Conservation (phyloP, 2,888 invertebrate species). For the Xylota sylvarum region DNA sequence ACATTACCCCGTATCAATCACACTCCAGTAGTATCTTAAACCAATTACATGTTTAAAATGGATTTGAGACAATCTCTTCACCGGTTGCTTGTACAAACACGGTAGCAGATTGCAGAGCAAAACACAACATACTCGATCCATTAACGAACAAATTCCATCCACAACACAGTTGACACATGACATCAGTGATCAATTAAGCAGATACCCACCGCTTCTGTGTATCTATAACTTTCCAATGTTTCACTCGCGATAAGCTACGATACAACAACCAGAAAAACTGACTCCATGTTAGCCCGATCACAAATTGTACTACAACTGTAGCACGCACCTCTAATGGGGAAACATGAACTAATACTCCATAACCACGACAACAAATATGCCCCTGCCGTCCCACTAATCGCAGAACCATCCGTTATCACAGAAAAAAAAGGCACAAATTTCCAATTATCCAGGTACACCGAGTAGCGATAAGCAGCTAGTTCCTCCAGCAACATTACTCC, state of each 20-base stretch:
- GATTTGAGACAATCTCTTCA: slow-evolving; percentile 58
- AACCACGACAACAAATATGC: slow-evolving; percentile 55
- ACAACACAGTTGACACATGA: slow-evolving; percentile 59
- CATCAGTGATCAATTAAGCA: slow-evolving; percentile 74
- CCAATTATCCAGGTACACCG: slow-evolving; percentile 72
- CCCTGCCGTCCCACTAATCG: slow-evolving; percentile 43
- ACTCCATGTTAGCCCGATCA: slow-evolving; percentile 70
- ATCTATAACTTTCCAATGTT: slow-evolving; percentile 73
- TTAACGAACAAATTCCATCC: slow-evolving; percentile 72
- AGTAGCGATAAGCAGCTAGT: slow-evolving; percentile 56
- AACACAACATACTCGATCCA: slow-evolving; percentile 66
- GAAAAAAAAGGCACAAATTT: slow-evolving; percentile 67
- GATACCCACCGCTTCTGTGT: slow-evolving; percentile 60
- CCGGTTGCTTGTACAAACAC: slow-evolving; percentile 64
- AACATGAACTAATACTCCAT: slow-evolving; percentile 70
- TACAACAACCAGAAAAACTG: slow-evolving; percentile 39
- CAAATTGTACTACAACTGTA: slow-evolving; percentile 60
- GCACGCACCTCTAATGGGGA: slow-evolving; percentile 66
- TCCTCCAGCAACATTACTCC: slow-evolving; percentile 41
- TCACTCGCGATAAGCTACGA: slow-evolving; percentile 65
- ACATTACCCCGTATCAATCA: slow-evolving; percentile 55
- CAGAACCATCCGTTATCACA: slow-evolving; percentile 45
- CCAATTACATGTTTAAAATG: slow-evolving; percentile 69
- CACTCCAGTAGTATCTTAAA: slow-evolving; percentile 33
- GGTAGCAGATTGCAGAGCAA: slow-evolving; percentile 62